These are phyloP conservation scores for Scaptomyza graminum DNA, from an alignment of 1,140 invertebrate genomes.

Conservation along the genomic window DNA sequence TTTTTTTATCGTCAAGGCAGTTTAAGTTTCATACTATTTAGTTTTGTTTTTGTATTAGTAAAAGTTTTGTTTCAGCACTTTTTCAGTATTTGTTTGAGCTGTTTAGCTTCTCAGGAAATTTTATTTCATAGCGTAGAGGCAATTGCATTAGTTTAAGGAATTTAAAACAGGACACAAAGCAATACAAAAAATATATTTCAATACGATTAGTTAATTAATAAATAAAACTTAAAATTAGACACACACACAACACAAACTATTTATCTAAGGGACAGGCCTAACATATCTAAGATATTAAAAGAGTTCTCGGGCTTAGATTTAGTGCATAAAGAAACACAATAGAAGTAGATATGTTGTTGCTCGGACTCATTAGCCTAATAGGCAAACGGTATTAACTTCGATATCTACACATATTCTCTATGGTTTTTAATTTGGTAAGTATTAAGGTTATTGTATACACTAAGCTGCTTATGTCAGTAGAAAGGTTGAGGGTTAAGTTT, in stretches of 20 bases:
- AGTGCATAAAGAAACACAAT: not conserved
- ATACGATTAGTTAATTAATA: slow-evolving; percentile 14
- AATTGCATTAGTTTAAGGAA: slow-evolving; percentile 25
- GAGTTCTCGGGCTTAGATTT: not conserved
- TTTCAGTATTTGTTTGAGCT: slow-evolving; percentile 35
- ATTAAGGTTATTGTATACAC: slow-evolving; percentile 27
- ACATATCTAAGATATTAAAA: not conserved
- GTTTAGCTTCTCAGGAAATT: slow-evolving; percentile 19
- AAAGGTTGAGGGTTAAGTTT: slow-evolving; percentile 16
- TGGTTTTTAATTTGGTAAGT: slow-evolving; percentile 3
- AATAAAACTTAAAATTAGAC: slow-evolving; percentile 25
- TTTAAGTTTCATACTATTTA: slow-evolving; percentile 18
- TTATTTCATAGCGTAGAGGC: slow-evolving; percentile 15
- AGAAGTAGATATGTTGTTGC: not conserved
- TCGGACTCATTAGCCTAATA: not conserved
- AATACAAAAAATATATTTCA: slow-evolving; percentile 14
- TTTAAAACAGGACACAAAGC: slow-evolving; percentile 17
- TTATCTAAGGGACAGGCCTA: slow-evolving; percentile 1
- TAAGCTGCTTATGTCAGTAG: slow-evolving; percentile 42
- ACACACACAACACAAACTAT: slow-evolving; percentile 19
- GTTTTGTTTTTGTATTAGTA: slow-evolving; percentile 34
- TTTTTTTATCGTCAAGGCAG: slow-evolving; percentile 20
- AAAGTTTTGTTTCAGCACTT: slow-evolving; percentile 54
- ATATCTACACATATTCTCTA: not conserved
- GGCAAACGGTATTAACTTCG: not conserved